These are phyloP conservation scores for Sebastes iracundus DNA, from an alignment of 2,797 vertebrate genomes.

Conservation along the genomic window DNA sequence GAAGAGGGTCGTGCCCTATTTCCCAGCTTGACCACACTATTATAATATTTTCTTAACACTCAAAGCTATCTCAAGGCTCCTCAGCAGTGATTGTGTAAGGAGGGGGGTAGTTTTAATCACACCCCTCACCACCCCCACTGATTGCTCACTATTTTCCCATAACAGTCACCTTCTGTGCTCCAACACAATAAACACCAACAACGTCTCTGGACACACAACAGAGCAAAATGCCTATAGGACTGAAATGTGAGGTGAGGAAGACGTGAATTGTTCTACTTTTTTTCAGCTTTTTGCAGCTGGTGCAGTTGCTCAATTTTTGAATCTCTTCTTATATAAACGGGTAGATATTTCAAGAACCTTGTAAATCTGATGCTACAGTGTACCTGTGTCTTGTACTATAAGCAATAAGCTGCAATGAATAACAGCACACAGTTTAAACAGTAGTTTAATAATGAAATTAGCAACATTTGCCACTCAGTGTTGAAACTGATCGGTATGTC, in stretches of 20 bases:
- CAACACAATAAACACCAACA: not conserved
- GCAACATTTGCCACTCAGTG: not conserved
- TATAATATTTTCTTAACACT: slow-evolving; percentile 6
- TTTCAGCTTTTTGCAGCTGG: not conserved
- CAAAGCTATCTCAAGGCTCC: not conserved
- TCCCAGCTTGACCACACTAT: not conserved
- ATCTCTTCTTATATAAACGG: not conserved
- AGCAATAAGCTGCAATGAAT: not conserved
- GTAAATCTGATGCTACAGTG: not conserved
- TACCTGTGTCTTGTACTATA: not conserved
- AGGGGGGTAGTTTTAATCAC: not conserved
- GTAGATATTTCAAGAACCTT: not conserved
- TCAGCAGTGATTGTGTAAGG: not conserved
- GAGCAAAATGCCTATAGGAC: not conserved
- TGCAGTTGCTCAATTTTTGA: not conserved
- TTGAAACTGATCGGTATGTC: no score
- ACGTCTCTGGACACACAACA: not conserved
- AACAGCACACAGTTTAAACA: not conserved
- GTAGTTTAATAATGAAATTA: not conserved
- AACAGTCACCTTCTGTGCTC: not conserved
- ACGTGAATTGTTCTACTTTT: not conserved
- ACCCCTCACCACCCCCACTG: not conserved
- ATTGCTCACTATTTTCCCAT: not conserved
- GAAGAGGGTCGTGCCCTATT: not conserved
- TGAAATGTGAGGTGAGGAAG: not conserved